phyloP scores from a whole-genome alignment of 2,888 invertebrate species.

The Noctua janthina region DNA sequence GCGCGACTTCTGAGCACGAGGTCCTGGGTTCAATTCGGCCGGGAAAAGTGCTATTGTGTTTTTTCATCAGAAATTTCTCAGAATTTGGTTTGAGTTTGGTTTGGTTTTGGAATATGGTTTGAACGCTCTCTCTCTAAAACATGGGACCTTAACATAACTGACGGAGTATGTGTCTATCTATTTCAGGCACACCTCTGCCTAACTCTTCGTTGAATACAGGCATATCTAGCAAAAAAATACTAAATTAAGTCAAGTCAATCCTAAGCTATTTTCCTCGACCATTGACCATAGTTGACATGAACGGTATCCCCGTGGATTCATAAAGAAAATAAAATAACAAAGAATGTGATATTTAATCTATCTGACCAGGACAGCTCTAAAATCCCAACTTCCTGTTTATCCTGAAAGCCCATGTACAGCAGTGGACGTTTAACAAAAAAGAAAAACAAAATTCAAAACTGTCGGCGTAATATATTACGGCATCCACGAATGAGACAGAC shows the following conservation, averaged over 20 bases:
- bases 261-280: not conserved
- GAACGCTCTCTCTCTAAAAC: no score
- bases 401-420: not conserved
- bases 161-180: not conserved
- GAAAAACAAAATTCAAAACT: not conserved
- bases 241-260: not conserved
- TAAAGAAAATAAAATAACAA: not conserved
- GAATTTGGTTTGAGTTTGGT: no score
- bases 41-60: no score
- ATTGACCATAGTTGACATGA: not conserved
- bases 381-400: not conserved
- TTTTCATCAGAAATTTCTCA: no score
- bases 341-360: not conserved
- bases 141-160: no score
- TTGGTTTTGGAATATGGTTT: no score
- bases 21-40: no score
- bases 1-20: no score
- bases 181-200: not conserved
- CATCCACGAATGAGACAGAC: constrained; percentile 38
- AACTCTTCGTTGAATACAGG: not conserved
- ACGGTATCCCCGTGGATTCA: not conserved
- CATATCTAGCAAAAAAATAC: not conserved
- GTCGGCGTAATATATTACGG: constrained; percentile 3
- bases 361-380: not conserved
- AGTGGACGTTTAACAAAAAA: not conserved